phyloP scores from a whole-genome alignment of 2,797 vertebrate genomes.

The Anniella stebbinsi region DNA sequence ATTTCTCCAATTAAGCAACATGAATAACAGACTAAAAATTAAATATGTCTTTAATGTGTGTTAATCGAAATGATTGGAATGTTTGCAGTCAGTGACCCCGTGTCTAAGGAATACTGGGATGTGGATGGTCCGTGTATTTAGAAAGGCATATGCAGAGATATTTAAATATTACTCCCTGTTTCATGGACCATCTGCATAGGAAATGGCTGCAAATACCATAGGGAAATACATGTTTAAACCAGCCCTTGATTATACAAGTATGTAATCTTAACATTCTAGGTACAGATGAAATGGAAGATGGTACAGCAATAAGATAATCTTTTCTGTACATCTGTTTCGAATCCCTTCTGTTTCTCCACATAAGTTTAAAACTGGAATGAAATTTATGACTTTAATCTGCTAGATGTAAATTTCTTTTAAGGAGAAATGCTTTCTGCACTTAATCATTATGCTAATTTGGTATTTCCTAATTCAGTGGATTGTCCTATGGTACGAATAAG shows the following conservation, averaged over 20 bases:
- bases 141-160: not conserved
- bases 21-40: not conserved
- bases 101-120: not conserved
- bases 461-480: not conserved
- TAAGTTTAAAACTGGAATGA: not conserved
- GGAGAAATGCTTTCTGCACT: not conserved
- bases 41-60: not conserved
- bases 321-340: not conserved
- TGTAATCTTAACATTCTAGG: not conserved
- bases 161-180: not conserved
- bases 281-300: not conserved
- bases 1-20: not conserved
- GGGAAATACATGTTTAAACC: not conserved
- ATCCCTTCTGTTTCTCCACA: not conserved
- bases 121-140: not conserved
- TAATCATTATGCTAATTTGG: not conserved
- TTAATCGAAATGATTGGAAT: not conserved
- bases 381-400: not conserved
- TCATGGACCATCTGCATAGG: not conserved
- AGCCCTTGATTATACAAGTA: not conserved
- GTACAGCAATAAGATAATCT: not conserved
- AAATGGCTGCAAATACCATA: not conserved
- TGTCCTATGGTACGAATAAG: not conserved
- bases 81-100: not conserved
- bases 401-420: conserved; percentile 5